Percentiles rank a stretch among this genome's conserved stretches.
phyloP scores from a whole-genome alignment of 2,888 invertebrate species.

The Axea sp. region DNA sequence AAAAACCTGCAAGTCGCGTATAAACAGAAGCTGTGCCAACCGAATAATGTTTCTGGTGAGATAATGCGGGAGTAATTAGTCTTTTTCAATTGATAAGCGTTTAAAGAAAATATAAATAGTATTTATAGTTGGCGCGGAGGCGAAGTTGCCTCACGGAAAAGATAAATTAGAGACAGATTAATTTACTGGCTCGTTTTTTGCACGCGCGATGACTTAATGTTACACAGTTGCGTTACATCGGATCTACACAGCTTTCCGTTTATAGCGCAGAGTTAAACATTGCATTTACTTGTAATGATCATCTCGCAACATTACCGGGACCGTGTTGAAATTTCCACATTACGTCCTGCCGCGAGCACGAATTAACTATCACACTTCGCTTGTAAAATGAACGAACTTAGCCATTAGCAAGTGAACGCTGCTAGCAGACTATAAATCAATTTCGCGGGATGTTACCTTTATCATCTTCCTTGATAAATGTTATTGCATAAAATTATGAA shows the following conservation, averaged over 20 bases:
- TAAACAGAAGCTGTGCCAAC: no score
- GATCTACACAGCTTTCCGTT: conserved; percentile 17
- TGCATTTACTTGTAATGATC: conserved; percentile 27
- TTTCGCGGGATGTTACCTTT: conserved; percentile 16
- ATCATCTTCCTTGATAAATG: background rate
- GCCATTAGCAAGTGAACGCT: conserved; percentile 25
- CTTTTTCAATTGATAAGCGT: conserved; percentile 13
- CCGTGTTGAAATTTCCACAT: conserved; percentile 28
- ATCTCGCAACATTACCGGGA: conserved; percentile 11
- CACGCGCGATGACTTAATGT: conserved; percentile 22
- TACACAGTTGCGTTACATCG: conserved; percentile 10
- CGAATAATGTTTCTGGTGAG: no score
- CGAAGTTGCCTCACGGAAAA: conserved; percentile 15
- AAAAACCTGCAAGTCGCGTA: no score
- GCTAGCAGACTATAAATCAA: conserved; percentile 32
- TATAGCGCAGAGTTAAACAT: conserved; percentile 35
- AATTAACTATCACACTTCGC: conserved; percentile 30
- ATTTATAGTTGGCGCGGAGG: background rate
- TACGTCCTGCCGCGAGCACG: conserved; percentile 33
- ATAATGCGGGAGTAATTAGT: no score
- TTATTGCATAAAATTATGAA: conserved; percentile 5
- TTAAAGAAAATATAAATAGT: conserved; percentile 2
- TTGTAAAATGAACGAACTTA: conserved; percentile 29
- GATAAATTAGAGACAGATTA: conserved; percentile 31
- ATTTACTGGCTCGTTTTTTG: conserved; percentile 30